Percentiles rank a stretch among this genome's conserved stretches.
Conservation (phyloP, 1,140 invertebrate genomes). For the Mamestra configurata region DNA sequence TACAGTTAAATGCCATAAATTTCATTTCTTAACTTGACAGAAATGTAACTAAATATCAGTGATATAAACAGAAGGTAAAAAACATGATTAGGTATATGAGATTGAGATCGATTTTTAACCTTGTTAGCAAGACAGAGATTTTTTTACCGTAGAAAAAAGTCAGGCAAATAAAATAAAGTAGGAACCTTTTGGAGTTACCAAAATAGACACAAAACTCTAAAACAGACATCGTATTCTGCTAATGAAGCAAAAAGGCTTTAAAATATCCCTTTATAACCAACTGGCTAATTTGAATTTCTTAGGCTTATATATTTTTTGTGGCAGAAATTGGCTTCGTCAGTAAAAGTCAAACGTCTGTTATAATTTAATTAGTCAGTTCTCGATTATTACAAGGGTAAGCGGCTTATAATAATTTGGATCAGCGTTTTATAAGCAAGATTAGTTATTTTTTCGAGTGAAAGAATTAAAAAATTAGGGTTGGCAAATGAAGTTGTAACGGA, state of each 20-base stretch:
- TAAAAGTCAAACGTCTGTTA: constrained; percentile 24
- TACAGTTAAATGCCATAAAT: no score
- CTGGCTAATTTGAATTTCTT: not conserved
- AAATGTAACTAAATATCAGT: no score
- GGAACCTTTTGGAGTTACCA: not conserved
- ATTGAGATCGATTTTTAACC: no score
- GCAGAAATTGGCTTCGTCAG: not conserved
- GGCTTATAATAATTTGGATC: constrained; percentile 17
- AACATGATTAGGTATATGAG: no score
- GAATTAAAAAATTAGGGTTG: no score
- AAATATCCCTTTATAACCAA: not conserved
- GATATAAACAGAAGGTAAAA: no score
- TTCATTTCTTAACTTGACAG: no score
- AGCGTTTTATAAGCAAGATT: not conserved
- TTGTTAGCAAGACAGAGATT: no score
- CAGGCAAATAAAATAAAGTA: no score
- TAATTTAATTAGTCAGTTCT: constrained; percentile 19
- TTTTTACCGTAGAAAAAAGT: no score
- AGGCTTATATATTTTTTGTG: not conserved
- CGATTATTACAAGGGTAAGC: not conserved
- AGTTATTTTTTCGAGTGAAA: no score
- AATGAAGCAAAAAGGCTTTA: not conserved
- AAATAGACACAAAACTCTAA: not conserved
- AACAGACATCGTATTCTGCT: not conserved
- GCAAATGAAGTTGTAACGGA: no score